Evolutionary conservation across 1,140 invertebrate species (phyloP), one percentile per base, ranked within the genome.

Genomic region (Chironomus tepperi): DNA sequence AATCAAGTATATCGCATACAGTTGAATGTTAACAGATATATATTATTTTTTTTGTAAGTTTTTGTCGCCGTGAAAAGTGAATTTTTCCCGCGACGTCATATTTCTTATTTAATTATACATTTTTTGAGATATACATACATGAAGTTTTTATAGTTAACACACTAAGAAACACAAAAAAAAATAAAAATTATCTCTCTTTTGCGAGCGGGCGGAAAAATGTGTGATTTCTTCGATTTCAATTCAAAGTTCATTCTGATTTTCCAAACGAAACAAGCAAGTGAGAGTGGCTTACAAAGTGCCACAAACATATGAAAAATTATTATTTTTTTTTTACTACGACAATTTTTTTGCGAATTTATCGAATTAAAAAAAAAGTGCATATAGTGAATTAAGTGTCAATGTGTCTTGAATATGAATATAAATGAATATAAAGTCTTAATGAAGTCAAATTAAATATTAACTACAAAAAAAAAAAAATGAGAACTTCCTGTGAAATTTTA

Each of bases 231-330:
- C 12, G n/a, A 57, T 57, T 57, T 57, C n/a, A n/a, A 57, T 57
- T 57, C 47, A 70, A 70, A 70, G 16, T 70, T 70, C 18, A 70
- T 70, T 70, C 65, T 19, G 65, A 19, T 70, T 70, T 70, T 70
- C 18, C 65, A 70, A 70, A 70, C 19, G 7, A 10, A 70, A 70
- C 18, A 57, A 57, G 47, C 47, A 57, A 57, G 47, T 57, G 47
- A 12, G 47, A 57, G 47, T n/a, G 47, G n/a, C 12, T 57, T 57
- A 34, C 24, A 34, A 34, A 34, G 24, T 34, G 24, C 24, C 24
- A 34, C 24, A 34, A 34, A 34, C 24, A 34, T 34, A 34, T 34
- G 24, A 34, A 34, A 34, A 34, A 34, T 2, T 2, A 2, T 34
- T 34, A 34, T 34, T 2, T 34, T 2, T 34, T 34, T 34, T 2